Conservation (phyloP, 1,140 invertebrate genomes). For the Cardiocondyla obscurior region DNA sequence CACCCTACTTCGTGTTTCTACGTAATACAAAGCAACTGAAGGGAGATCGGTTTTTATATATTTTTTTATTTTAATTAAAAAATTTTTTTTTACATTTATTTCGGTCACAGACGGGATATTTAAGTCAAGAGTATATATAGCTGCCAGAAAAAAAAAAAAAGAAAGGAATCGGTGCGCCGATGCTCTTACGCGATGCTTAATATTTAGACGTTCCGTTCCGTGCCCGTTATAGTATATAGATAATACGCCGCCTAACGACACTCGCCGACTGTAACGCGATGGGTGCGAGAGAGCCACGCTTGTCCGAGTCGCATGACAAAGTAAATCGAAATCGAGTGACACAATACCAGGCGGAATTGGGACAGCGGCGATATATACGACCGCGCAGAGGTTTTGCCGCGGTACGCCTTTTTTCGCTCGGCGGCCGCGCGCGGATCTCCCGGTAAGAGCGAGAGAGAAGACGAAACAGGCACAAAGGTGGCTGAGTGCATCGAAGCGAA, state of each 20-base stretch:
- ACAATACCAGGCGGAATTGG: slow-evolving; percentile 72
- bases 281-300: slow-evolving; percentile 12
- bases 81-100: not conserved
- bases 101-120: not conserved
- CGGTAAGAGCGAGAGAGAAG: slow-evolving; percentile 25
- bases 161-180: too few species aligned
- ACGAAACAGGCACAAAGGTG: slow-evolving; percentile 71
- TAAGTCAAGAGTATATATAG: not conserved
- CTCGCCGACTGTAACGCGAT: not conserved
- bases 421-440: not conserved
- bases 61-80: too few species aligned
- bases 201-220: not conserved
- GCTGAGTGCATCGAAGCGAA: slow-evolving; percentile 73
- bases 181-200: not conserved
- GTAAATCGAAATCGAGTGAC: slow-evolving; percentile 69
- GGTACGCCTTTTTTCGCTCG: slow-evolving; percentile 62
- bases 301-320: slow-evolving; percentile 1
- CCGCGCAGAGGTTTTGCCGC: slow-evolving; percentile 58
- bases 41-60: too few species aligned
- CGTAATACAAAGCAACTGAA: too few species aligned
- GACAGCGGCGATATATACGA: slow-evolving; percentile 62
- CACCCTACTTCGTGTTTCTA: too few species aligned
- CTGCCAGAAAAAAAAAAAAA: too few species aligned
- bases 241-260: not conserved
- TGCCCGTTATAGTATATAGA: too few species aligned